A percentile compares a stretch with the other conserved stretches of the same genome.
Conservation (phyloP, 1,140 invertebrate genomes). For the Euborellia annulipes region DNA sequence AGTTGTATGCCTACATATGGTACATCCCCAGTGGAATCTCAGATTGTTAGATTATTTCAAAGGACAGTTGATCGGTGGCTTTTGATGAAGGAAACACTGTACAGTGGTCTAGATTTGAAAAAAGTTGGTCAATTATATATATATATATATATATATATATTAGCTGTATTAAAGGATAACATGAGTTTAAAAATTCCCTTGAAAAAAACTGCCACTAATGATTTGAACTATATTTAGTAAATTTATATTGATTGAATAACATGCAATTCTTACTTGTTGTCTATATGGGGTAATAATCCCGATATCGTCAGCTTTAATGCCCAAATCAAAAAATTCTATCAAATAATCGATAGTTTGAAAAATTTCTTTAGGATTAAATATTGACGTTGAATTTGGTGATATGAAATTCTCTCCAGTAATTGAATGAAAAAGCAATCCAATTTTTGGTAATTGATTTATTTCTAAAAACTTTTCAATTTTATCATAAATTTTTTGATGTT, state of each 20-base stretch:
- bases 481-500: conserved; percentile 28
- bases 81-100: too few relatives aligned
- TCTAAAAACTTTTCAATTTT: conserved; percentile 12
- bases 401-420: conserved; percentile 58
- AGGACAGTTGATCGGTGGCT: too few relatives aligned
- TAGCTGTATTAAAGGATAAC: neutral
- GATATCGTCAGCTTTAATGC: conserved; percentile 51
- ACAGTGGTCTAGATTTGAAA: too few relatives aligned
- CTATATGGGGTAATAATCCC: conserved; percentile 88
- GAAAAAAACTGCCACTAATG: neutral
- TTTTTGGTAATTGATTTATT: too few relatives aligned
- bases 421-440: conserved; percentile 62
- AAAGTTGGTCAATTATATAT: too few relatives aligned
- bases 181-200: neutral
- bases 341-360: conserved; percentile 45
- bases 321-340: conserved; percentile 41
- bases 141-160: neutral
- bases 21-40: too few relatives aligned
- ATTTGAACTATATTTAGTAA: neutral
- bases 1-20: too few relatives aligned
- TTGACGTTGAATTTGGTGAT: conserved; percentile 56
- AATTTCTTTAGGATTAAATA: conserved; percentile 75
- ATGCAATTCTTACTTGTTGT: conserved; percentile 85
- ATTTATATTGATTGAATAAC: neutral
- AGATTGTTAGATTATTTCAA: too few relatives aligned